Base-by-base conservation (phyloP, 1,140 invertebrate species). In the Vanessa tameamea region DNA sequence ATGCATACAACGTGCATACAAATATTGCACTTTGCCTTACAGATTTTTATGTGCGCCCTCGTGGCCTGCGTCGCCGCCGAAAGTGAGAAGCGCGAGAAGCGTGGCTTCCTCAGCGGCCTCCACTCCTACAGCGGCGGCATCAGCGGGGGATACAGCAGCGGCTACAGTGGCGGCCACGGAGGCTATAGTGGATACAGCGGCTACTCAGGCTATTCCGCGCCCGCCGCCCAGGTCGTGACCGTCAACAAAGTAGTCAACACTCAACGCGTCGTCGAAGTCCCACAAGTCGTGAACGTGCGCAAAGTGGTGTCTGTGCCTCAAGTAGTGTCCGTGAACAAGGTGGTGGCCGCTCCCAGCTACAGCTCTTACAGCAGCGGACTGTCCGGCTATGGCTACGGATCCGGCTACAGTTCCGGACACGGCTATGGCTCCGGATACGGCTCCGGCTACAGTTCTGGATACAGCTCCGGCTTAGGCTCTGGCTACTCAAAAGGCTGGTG, bases 401-500 rank as follows among this genome's bases (percentile, higher is more conserved):
- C 64, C 16, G 51, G 73, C 13, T 47, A 47, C 43, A 20, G 59
- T 3, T 73, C 43, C 47, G 70, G 78, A 37, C 67, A 57, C 53
- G 73, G 76, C 13, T 63, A 20, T 20, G 69, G 76, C n/a, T 61
- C 67, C 31, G 80, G 82, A 31, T 69, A 69, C 72, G 66, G 78
- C 23, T 76, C 69, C 55, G 75, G 80, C 23, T 68, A 74, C 9
- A 73, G 75, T 16, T 66, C 77, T 23, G 57, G 79, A 59, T 78
- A 79, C 72, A 43, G 76, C 14, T 61, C 67, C 20, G 80, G 80
- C 16, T 68, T 72, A 6, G 75, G 75, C 23, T 66, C 77, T 23
- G 57, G 79, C 64, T 78, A 79, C 72, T 70, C 78, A 61, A 77
- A 71, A 50, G 83, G 84, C n/a, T 85, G 82, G 84, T 83, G 82